Evolutionary conservation across 2,888 invertebrate genomes (phyloP).

Genomic region (Habrosyne pyritoides): DNA sequence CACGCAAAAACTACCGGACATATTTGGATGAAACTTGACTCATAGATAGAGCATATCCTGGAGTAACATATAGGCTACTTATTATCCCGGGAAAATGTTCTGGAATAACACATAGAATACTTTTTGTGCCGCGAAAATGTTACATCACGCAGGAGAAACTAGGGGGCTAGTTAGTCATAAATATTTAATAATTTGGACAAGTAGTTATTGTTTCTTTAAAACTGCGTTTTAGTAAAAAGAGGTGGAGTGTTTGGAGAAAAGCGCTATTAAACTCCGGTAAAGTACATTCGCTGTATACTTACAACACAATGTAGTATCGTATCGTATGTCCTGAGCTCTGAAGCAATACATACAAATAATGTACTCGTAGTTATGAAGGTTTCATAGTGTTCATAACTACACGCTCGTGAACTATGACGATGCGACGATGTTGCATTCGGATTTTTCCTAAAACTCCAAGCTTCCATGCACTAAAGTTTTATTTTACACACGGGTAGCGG

Average conservation of each 20-base stretch:
- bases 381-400: neutral
- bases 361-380: neutral
- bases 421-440: slow-evolving; percentile 14
- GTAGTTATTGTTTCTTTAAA: too few species aligned
- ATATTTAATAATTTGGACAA: too few species aligned
- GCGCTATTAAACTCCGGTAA: neutral
- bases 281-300: neutral
- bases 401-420: slow-evolving; percentile 6
- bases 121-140: too few species aligned
- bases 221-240: neutral
- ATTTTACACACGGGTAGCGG: slow-evolving; percentile 19
- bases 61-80: too few species aligned
- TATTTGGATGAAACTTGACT: too few species aligned
- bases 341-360: neutral
- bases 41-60: too few species aligned
- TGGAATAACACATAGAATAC: too few species aligned
- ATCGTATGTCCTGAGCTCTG: neutral
- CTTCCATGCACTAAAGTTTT: slow-evolving; percentile 32
- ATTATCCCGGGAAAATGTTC: too few species aligned
- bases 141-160: too few species aligned
- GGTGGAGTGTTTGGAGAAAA: neutral
- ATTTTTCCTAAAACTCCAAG: slow-evolving; percentile 16
- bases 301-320: neutral
- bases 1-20: too few species aligned
- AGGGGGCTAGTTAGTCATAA: too few species aligned